Evolutionary conservation across 2,888 invertebrate species (phyloP).

Genomic region (Drosophila fungiperda): DNA sequence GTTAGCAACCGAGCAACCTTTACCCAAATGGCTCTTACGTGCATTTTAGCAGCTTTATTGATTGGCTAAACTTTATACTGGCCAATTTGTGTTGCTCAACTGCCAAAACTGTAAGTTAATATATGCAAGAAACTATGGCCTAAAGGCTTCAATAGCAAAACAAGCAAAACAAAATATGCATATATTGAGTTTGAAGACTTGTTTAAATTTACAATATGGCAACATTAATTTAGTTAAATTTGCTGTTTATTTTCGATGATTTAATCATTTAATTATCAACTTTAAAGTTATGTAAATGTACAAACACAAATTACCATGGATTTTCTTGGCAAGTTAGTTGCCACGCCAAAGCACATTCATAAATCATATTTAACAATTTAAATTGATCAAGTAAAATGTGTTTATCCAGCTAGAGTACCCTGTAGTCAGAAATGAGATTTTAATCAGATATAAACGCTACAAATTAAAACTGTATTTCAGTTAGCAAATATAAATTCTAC

Average conservation of each 20-base stretch:
- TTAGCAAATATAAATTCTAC: not conserved
- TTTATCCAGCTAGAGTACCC: not conserved
- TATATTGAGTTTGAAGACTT: not conserved
- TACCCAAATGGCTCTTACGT: slow-evolving; percentile 11
- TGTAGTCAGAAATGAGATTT: not conserved
- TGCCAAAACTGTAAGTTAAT: slow-evolving; percentile 26
- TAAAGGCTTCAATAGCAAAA: slow-evolving; percentile 11
- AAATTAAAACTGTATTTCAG: no score
- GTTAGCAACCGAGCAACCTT: slow-evolving; percentile 39
- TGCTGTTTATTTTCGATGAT: slow-evolving; percentile 3
- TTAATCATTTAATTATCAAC: slow-evolving; percentile 9
- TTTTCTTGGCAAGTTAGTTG: slow-evolving; percentile 6
- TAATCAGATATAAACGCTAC: not conserved
- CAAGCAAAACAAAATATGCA: slow-evolving; percentile 4
- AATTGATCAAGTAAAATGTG: not conserved
- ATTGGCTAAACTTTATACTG: slow-evolving; percentile 32
- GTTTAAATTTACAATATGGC: not conserved
- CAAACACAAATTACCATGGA: not conserved
- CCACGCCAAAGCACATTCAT: slow-evolving; percentile 2
- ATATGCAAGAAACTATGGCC: slow-evolving; percentile 1
- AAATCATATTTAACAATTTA: slow-evolving; percentile 20
- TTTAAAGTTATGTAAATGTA: slow-evolving; percentile 5
- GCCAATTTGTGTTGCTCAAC: slow-evolving; percentile 17
- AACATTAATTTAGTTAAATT: slow-evolving; percentile 3
- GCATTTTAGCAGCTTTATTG: slow-evolving; percentile 30